Evolutionary conservation across 2,797 vertebrate species (phyloP).

Genomic region (Xyrichtys novacula): DNA sequence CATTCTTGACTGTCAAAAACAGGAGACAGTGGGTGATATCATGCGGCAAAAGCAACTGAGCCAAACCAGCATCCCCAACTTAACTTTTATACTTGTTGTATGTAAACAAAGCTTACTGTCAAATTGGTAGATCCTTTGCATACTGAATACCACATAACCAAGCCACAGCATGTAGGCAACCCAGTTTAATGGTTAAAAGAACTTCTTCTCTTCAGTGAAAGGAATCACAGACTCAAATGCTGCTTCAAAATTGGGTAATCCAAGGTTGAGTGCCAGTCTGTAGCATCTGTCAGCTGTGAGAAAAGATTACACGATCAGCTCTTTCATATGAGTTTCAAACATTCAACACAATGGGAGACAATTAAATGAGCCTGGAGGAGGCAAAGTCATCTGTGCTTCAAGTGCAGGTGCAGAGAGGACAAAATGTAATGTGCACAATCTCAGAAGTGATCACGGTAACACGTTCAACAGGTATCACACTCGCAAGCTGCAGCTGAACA

Average conservation of each 20-base stretch:
- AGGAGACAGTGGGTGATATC: no score
- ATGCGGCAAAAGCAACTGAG: no score
- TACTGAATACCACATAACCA: conserved; percentile 4
- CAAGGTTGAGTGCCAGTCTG: conserved; percentile 14
- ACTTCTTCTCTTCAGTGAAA: not conserved
- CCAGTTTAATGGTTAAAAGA: conserved; percentile 33
- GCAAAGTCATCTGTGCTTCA: conserved; percentile 9
- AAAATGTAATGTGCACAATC: conserved; percentile 1
- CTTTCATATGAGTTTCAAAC: conserved; percentile 22
- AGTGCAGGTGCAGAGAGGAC: conserved; percentile 18
- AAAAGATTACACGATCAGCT: conserved; percentile 2
- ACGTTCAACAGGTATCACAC: not conserved
- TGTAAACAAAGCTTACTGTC: conserved; percentile 10
- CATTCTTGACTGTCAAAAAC: no score
- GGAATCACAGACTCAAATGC: conserved; percentile 10
- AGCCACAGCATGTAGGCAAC: not conserved
- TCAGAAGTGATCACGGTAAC: not conserved
- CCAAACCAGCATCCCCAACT: no score
- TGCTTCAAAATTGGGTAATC: conserved; percentile 8
- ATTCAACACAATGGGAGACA: conserved; percentile 5
- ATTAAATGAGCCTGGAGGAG: conserved; percentile 19
- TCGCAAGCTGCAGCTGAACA: not conserved
- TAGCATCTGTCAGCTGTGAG: conserved; percentile 33
- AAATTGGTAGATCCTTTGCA: conserved; percentile 7
- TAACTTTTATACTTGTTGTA: not conserved